Conservation (phyloP, 2,113 vertebrate species). For the Columba livia region DNA sequence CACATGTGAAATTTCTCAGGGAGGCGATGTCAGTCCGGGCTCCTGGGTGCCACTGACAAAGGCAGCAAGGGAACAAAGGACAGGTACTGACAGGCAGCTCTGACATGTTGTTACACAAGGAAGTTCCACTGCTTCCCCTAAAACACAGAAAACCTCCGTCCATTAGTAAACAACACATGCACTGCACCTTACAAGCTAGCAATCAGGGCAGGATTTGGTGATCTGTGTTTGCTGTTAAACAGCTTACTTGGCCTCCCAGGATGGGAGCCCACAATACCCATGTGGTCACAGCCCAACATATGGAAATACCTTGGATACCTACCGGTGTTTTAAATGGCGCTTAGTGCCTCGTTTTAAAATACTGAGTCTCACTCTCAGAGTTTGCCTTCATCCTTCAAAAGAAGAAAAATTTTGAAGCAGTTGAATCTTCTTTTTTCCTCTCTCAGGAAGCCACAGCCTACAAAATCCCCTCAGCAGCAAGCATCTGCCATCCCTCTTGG, state of each 20-base stretch:
- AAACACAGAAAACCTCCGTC: not conserved
- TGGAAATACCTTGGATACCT: not conserved
- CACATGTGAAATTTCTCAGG: not conserved
- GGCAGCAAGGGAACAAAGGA: not conserved
- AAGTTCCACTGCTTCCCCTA: not conserved
- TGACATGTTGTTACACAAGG: not conserved
- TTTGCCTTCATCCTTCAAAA: not conserved
- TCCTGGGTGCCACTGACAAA: not conserved
- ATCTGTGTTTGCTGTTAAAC: not conserved
- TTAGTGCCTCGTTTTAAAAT: not conserved
- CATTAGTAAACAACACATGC: not conserved
- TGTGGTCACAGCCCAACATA: not conserved
- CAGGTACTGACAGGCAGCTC: not conserved
- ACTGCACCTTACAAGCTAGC: not conserved
- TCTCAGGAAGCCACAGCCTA: not conserved
- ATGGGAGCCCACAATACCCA: accelerated
- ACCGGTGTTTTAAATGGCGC: not conserved
- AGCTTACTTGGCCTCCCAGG: not conserved
- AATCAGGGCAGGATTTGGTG: not conserved
- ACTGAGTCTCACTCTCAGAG: not conserved
- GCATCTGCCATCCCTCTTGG: not conserved
- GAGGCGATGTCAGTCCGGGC: not conserved
- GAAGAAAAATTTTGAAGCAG: not conserved
- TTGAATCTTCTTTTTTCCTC: not conserved
- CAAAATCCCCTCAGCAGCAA: not conserved